Percentiles rank a stretch among this genome's conserved stretches.
Evolutionary conservation across 2,113 vertebrate genomes (phyloP).

Genomic region (Erythrocebus patas): DNA sequence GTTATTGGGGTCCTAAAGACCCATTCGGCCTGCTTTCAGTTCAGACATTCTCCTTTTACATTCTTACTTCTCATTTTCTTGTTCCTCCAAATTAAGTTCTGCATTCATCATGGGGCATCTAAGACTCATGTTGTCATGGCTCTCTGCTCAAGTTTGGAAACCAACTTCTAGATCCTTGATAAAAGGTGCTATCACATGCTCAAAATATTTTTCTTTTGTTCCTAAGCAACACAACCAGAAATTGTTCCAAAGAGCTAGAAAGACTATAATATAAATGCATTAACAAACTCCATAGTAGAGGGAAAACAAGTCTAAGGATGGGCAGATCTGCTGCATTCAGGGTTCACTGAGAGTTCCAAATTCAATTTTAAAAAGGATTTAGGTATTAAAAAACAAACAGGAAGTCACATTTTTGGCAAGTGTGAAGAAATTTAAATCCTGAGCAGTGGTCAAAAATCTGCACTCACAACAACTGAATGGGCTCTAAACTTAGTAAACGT

Average conservation of each 20-base stretch:
- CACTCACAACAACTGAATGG: constrained; percentile 3
- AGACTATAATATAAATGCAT: not conserved
- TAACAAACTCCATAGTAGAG: not conserved
- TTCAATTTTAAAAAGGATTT: not conserved
- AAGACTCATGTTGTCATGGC: not conserved
- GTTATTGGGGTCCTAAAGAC: not conserved
- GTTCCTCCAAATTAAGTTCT: not conserved
- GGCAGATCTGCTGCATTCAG: not conserved
- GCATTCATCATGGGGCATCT: not conserved
- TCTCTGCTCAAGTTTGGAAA: not conserved
- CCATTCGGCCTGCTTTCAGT: not conserved
- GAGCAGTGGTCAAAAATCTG: constrained; percentile 16
- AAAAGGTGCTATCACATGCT: not conserved
- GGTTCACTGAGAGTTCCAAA: not conserved
- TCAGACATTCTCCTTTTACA: not conserved
- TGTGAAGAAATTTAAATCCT: constrained; percentile 38
- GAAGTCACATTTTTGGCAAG: constrained; percentile 57
- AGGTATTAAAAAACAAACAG: constrained; percentile 40
- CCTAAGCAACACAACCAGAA: constrained; percentile 24
- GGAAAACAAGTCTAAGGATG: not conserved
- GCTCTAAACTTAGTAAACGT: not conserved
- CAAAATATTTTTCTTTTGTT: constrained; percentile 38
- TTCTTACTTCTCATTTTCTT: not conserved
- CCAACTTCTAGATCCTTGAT: not conserved
- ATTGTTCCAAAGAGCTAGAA: constrained; percentile 13